Percentiles rank a stretch among this genome's conserved stretches.
phyloP scores from a whole-genome alignment of 2,888 invertebrate genomes.

The Ditula angustiorana region DNA sequence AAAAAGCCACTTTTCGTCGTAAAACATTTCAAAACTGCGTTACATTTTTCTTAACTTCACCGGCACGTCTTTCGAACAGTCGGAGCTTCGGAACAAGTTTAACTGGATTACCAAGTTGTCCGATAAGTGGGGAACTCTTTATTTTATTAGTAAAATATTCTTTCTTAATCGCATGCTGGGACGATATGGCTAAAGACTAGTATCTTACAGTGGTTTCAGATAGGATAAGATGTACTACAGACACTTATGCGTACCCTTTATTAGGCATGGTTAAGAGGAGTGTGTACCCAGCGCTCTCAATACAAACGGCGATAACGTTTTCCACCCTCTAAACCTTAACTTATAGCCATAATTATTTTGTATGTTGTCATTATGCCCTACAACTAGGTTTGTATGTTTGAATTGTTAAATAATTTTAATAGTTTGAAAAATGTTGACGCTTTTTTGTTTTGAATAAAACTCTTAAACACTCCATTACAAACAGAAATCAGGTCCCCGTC shows the following conservation, averaged over 20 bases:
- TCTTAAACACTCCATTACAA: too few species aligned
- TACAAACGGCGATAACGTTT: too few species aligned
- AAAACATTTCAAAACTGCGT: conserved; percentile 24
- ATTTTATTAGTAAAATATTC: conserved; percentile 54
- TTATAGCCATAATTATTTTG: too few species aligned
- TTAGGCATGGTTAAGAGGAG: not conserved
- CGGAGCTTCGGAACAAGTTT: conserved; percentile 6
- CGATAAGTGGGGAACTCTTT: conserved; percentile 48
- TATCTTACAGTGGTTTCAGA: conserved; percentile 9
- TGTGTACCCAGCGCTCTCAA: too few species aligned
- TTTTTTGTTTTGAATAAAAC: too few species aligned
- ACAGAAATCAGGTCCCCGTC: too few species aligned
- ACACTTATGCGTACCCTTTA: not conserved
- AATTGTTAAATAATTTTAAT: too few species aligned
- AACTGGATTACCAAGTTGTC: conserved; percentile 40
- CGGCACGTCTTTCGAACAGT: conserved; percentile 5
- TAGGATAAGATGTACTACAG: too few species aligned
- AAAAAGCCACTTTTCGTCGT: conserved; percentile 20
- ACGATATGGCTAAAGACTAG: conserved; percentile 29
- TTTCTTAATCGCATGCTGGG: conserved; percentile 49
- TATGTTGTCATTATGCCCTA: too few species aligned
- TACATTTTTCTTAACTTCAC: conserved; percentile 31
- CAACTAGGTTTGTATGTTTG: too few species aligned
- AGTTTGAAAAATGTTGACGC: too few species aligned
- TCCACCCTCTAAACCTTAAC: too few species aligned